Base-by-base conservation (phyloP, 2,888 invertebrate species). In the Spodoptera littoralis region DNA sequence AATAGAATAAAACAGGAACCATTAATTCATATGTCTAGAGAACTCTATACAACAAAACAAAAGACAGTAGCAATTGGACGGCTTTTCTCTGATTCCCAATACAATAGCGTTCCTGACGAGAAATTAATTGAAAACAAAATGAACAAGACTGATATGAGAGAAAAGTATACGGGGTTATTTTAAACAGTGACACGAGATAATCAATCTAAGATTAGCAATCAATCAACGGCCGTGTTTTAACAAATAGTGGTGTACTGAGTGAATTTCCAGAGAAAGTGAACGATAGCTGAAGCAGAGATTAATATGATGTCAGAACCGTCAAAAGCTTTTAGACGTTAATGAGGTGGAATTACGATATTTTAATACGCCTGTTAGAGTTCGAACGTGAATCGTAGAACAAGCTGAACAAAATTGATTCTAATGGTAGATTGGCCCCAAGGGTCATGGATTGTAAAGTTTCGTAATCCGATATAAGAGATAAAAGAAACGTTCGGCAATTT, bases 201-300 rank as follows among this genome's bases (percentile, higher is more conserved):
- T 76, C 77, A 77, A 80, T 79, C 64, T 70, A 62, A 63, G 55
- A 85, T 81, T 83, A 84, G 76, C 82, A 81, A 90, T 88, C 88
- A 87, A 90, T 90, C 88, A 87, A 83, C 82, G 77, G 8, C 83
- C 69, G 56, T 41, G 57, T 62, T 61, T 79, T 77, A 81, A 80
- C 76, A 79, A 80, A 82, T 82, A 84, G 78, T 83, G 70, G 77
- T 73, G 73, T 73, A 78, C 67, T 67, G 76, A 82, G 75, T 81
- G 77, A 83, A 84, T 84, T 83, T 75, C 70, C 79, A 82, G 88
- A 82, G 90, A 90, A 90, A 90, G 90, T 84, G 71, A 77, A 57
- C 22, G 63, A 74, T 70, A 57, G 64, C 64, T 68, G 44, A 75
- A 73, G 68, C 65, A 41, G 60, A 73, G 76, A 79, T 79, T 79